Evolutionary conservation across 2,797 vertebrate species (phyloP), one percentile per base, ranked within the genome.

Genomic region (Bovichtus diacanthus): DNA sequence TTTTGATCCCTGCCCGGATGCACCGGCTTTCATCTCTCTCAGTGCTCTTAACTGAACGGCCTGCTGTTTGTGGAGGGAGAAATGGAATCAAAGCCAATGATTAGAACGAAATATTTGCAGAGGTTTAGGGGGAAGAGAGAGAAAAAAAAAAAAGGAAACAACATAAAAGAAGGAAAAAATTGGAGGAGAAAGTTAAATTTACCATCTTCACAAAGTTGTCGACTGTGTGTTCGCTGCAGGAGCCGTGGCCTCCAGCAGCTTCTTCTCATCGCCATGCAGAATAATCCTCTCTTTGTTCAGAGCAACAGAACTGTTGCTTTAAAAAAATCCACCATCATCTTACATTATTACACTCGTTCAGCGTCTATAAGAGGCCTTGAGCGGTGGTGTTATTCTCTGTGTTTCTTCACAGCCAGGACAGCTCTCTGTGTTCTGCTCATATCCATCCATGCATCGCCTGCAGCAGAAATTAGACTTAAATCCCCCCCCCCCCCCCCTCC

Each of bases 11-110:
- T 87, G 86, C 86, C 80, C 70, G 72, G 81, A 86, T 84, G 80
- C 72, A 51, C 56, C 56, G 51, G 70, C 91, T 94, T 95, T 95
- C 90, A 95, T 95, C 92, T 93, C 92, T 88, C 78, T 41, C 41
- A 2, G 53, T 63, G 84, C 89, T 90, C 85, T 81, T 84, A 92
- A 92, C 71, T 54, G 73, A 88, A 67, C 60, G 61, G 80, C 67
- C 76, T 50, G 78, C 81, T 85, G 85, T 91, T 91, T 89, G 88
- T 56, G 77, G 67, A 69, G 70, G 51, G 54, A 74, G 65, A 36
- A 85, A 78, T 41, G 55, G 75, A 92, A 93, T 92, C 87, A 92
- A 91, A 94, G 90, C 43, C 44, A 47, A 5, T 81, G 87, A 88
- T 92, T 89, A 91, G 47, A 84, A 80, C 55, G 46, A 62, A 89